Conservation (phyloP, 2,113 vertebrate genomes). For the Daubentonia madagascariensis region DNA sequence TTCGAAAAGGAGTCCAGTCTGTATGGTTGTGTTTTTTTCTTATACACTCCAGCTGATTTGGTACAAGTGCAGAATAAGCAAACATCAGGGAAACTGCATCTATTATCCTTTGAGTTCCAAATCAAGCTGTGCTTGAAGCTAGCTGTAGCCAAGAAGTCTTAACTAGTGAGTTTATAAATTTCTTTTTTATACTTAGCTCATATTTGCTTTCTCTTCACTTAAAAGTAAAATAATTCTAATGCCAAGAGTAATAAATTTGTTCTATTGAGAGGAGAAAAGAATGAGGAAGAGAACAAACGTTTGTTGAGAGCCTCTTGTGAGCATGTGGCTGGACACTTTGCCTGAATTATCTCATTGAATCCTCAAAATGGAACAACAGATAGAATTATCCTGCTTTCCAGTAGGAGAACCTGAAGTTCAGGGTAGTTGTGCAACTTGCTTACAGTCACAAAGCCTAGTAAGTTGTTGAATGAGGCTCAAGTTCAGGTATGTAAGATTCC, state of each 20-base stretch:
- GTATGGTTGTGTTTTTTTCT: not conserved
- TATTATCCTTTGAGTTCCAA: not conserved
- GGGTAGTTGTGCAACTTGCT: not conserved
- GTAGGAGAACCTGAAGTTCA: not conserved
- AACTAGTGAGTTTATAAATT: not conserved
- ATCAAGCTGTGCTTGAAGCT: not conserved
- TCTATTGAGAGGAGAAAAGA: not conserved
- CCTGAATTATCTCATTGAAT: not conserved
- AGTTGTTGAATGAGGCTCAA: not conserved
- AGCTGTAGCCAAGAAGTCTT: not conserved
- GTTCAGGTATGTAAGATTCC: not conserved
- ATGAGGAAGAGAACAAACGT: not conserved
- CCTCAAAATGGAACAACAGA: not conserved
- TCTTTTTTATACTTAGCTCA: not conserved
- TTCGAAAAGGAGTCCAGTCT: not conserved
- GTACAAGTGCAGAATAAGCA: not conserved
- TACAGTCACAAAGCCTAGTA: not conserved
- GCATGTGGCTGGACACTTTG: not conserved
- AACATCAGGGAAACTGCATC: not conserved
- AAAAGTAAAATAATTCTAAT: not conserved
- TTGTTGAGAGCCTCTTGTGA: not conserved
- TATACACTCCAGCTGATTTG: not conserved
- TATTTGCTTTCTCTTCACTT: not conserved
- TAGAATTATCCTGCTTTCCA: not conserved
- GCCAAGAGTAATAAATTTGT: not conserved